Base-by-base conservation (phyloP, 2,113 vertebrate genomes). In the Sciurus niger region DNA sequence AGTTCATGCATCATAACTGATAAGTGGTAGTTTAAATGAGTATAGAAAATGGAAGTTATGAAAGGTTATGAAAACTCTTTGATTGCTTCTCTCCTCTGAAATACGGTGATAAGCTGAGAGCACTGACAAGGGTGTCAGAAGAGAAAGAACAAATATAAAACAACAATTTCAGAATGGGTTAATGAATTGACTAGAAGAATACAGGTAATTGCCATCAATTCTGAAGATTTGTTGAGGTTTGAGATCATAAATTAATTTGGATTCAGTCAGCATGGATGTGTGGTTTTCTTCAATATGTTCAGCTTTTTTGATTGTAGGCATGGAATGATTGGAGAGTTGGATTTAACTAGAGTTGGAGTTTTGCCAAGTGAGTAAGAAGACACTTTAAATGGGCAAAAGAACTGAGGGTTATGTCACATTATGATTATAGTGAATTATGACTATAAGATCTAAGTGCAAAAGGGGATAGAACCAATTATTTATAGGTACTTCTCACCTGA, bases 121-220 rank as follows among this genome's bases (percentile, higher is more conserved):
- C 51, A 48, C 8, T 46, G 37, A 80, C 65, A 88, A 73, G 6
- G 20, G 9, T 40, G 4, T 53, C 46, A 9, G 8, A 60, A 8
- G 37, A 77, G 17, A 91, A 92, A 77, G 37, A 68, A 34, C 51
- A 79, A 51, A 37, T 83, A 17, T 9, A n/a, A 95, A 92, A 48
- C 24, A 60, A 20, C 37, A 37, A 1, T 28, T 68, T 76, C 18
- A 46, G 28, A 76, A 6, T 40, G 9, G 2, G 46, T 67, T 65
- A 79, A 80, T 96, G 68, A 88, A 88, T 65, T 84, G 13, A n/a
- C 10, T 34, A 92, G 90, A 83, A 89, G 93, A 79, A 79, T 60
- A 55, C 2, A 63, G 1, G 74, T 22, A 70, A 2, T 72, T 93
- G 32, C 55, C 30, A 82, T 32, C 6, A 94, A 60, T 94, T 58